Evolutionary conservation across 2,797 vertebrate species (phyloP).

Genomic region (Tadarida brasiliensis): DNA sequence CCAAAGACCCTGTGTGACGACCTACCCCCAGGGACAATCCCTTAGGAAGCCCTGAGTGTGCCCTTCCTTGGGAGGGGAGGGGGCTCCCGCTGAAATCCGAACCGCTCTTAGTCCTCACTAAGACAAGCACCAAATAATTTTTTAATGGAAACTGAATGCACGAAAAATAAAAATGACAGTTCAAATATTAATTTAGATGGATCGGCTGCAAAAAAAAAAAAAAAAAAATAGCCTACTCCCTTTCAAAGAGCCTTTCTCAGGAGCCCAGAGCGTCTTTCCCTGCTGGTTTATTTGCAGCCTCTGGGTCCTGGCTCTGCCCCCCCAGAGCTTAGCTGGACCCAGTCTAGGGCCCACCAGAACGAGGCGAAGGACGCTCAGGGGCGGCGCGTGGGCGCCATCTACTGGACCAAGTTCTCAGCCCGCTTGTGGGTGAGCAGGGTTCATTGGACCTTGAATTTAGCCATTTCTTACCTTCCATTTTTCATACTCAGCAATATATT

Average conservation of each 20-base stretch:
- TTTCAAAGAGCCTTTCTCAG: not conserved
- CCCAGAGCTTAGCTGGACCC: rapidly evolving
- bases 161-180: not conserved
- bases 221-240: not conserved
- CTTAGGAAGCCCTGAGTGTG: rapidly evolving
- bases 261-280: not conserved
- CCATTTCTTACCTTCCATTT: not conserved
- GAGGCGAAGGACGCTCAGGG: not conserved
- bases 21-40: rapidly evolving
- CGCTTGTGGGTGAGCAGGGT: rapidly evolving
- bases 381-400: not conserved
- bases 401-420: not conserved
- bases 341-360: rapidly evolving
- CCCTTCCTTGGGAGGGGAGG: too few species aligned
- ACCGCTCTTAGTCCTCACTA: not conserved
- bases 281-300: too few species aligned
- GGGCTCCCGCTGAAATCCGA: rapidly evolving
- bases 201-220: not conserved
- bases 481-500: not conserved
- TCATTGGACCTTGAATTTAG: not conserved
- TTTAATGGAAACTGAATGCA: not conserved
- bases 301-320: not conserved
- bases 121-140: not conserved
- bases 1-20: too few species aligned
- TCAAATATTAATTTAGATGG: not conserved